phyloP scores from a whole-genome alignment of 1,140 invertebrate genomes.

The Lethrus apterus region DNA sequence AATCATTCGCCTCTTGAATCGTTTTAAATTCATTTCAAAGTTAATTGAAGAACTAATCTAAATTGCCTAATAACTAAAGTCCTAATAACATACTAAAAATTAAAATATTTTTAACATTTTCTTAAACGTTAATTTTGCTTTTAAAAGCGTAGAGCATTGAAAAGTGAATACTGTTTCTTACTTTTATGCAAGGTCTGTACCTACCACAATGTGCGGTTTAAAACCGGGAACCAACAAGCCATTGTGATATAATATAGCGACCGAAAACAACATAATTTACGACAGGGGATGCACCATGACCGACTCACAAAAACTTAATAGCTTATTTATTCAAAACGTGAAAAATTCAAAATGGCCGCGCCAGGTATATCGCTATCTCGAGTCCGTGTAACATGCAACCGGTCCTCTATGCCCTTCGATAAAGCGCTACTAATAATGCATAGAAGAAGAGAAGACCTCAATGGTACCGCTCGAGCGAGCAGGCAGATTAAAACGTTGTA shows the following conservation, averaged over 20 bases:
- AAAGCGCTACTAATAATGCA: background rate
- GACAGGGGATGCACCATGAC: slow-evolving; percentile 30
- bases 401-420: slow-evolving; percentile 18
- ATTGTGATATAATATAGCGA: slow-evolving; percentile 24
- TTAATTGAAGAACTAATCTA: too few species aligned
- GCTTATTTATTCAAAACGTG: slow-evolving; percentile 43
- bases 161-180: too few species aligned
- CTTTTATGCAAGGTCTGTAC: too few species aligned
- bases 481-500: background rate
- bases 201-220: too few species aligned
- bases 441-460: background rate
- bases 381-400: slow-evolving; percentile 26
- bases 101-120: too few species aligned
- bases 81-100: too few species aligned
- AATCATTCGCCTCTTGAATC: too few species aligned
- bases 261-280: slow-evolving; percentile 40
- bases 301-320: slow-evolving; percentile 41
- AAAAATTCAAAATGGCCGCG: slow-evolving; percentile 41
- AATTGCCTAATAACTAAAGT: too few species aligned
- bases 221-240: slow-evolving; percentile 15
- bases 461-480: background rate
- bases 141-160: too few species aligned
- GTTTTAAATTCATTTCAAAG: too few species aligned
- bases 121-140: too few species aligned
- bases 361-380: slow-evolving; percentile 21